Conservation (phyloP, 2,797 vertebrate species). For the Manis pentadactyla region DNA sequence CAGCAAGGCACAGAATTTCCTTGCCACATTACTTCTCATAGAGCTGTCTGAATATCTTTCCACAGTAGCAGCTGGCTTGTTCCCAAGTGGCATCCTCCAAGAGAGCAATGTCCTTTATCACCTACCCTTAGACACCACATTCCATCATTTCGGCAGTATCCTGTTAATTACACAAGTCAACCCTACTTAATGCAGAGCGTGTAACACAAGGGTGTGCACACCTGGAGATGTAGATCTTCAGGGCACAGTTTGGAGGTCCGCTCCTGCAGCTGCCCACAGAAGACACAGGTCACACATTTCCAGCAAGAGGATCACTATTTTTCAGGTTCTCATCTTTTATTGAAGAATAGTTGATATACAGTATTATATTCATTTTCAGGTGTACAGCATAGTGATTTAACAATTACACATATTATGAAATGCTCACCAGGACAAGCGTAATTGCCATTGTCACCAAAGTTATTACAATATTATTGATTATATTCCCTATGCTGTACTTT, state of each 20-base stretch:
- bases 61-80: background rate
- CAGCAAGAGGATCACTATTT: background rate
- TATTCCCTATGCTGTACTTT: too few species aligned
- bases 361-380: too few species aligned
- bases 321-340: too few species aligned
- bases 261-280: background rate
- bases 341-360: too few species aligned
- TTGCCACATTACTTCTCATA: background rate
- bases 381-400: too few species aligned
- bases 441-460: too few species aligned
- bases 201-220: background rate
- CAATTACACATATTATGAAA: too few species aligned
- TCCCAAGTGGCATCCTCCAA: background rate
- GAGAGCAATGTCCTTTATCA: background rate
- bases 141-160: background rate
- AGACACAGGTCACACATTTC: background rate
- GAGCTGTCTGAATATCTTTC: background rate
- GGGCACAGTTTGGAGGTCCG: background rate
- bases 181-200: background rate
- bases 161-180: background rate
- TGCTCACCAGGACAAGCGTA: too few species aligned
- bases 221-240: background rate
- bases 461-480: too few species aligned
- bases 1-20: background rate
- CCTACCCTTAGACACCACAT: background rate